These are phyloP conservation scores for Vanessa tameamea DNA, from an alignment of 1,140 invertebrate genomes.

Conservation along the genomic window DNA sequence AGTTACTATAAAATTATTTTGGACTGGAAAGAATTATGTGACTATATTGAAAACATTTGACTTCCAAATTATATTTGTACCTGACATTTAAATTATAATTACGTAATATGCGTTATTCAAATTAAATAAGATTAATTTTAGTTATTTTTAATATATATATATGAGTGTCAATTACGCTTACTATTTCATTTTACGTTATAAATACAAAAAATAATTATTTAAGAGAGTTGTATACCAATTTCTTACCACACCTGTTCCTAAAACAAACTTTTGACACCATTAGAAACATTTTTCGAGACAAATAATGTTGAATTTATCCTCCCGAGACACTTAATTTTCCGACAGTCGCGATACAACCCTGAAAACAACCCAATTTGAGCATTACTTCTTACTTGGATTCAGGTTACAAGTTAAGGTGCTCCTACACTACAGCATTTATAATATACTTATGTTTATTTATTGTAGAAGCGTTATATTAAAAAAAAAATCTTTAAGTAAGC, in stretches of 20 bases:
- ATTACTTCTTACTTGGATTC: slow-evolving; percentile 58
- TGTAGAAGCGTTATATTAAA: background rate
- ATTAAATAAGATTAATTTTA: no score
- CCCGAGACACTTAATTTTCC: slow-evolving; percentile 71
- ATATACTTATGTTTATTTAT: background rate
- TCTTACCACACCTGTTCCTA: slow-evolving; percentile 62
- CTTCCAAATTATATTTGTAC: no score
- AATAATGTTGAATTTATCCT: slow-evolving; percentile 75
- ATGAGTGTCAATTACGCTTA: no score
- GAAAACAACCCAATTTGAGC: slow-evolving; percentile 71
- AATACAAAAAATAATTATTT: background rate
- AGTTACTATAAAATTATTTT: no score
- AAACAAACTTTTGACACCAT: slow-evolving; percentile 71
- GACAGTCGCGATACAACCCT: slow-evolving; percentile 58
- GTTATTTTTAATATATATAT: no score
- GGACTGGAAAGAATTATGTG: no score
- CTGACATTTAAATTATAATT: no score
- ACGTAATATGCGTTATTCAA: no score
- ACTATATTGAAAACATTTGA: no score
- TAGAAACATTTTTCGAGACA: slow-evolving; percentile 65
- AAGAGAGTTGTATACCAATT: background rate
- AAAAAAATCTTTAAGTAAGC: background rate
- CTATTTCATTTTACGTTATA: background rate
- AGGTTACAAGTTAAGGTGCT: slow-evolving; percentile 29
- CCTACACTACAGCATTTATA: background rate